A percentile compares a stretch with the other conserved stretches of the same genome.
Evolutionary conservation across 64 coral and sea anemone genomes (phyloP).

Genomic region (Platygyra sinensis): DNA sequence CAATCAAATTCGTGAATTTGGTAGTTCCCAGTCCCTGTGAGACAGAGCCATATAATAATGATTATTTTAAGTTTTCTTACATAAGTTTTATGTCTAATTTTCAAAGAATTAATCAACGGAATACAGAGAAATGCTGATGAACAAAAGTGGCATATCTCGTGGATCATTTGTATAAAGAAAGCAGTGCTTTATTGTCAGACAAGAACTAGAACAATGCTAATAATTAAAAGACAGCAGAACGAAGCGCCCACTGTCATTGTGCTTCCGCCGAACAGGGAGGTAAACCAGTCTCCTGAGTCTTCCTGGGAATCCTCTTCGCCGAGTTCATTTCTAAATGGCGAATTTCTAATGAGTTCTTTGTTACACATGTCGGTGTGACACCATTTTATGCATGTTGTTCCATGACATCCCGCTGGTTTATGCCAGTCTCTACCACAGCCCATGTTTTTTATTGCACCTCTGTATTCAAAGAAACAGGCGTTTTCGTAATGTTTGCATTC

Average conservation of each 20-base stretch:
- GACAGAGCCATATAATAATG: no score
- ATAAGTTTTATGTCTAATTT: no score
- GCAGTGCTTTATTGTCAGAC: neutral
- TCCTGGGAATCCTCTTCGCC: neutral
- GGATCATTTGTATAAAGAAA: no score
- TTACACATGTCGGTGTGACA: constrained; percentile 25
- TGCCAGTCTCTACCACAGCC: constrained; percentile 34
- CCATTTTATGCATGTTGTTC: constrained; percentile 17
- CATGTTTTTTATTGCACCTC: constrained; percentile 33
- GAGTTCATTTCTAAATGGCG: constrained; percentile 34
- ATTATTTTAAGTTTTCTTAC: no score
- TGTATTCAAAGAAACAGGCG: constrained; percentile 23
- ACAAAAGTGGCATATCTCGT: no score
- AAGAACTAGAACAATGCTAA: neutral
- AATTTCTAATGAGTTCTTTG: constrained; percentile 23
- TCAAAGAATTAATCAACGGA: no score
- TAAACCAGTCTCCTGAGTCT: constrained; percentile 1
- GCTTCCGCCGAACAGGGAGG: neutral
- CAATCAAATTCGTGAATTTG: no score
- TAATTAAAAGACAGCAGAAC: neutral
- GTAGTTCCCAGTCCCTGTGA: no score
- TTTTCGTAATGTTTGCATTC: constrained; percentile 27
- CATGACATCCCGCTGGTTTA: constrained; percentile 13
- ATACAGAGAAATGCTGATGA: no score
- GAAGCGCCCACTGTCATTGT: neutral